phyloP scores from a whole-genome alignment of 1,140 invertebrate genomes.

The Elymnias hypermnestra region DNA sequence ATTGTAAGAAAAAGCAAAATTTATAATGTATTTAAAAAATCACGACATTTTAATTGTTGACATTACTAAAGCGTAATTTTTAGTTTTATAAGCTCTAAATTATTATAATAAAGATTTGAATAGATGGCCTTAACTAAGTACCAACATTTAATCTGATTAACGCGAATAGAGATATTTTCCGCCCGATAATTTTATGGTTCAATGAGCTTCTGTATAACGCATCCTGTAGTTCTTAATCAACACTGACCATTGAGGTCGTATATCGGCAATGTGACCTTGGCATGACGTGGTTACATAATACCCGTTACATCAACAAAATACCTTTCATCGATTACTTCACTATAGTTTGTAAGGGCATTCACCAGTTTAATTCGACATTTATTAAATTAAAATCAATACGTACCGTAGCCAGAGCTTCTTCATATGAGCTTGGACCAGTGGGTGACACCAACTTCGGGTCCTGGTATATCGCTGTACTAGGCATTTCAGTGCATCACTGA shows the following conservation, averaged over 20 bases:
- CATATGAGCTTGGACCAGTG: constrained; percentile 39
- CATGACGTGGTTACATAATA: constrained; percentile 3
- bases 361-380: neutral
- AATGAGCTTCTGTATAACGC: constrained; percentile 5
- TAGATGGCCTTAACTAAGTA: too few relatives aligned
- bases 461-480: constrained; percentile 45
- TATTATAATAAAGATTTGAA: too few relatives aligned
- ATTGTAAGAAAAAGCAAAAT: too few relatives aligned
- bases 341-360: too few relatives aligned
- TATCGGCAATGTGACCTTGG: constrained; percentile 14
- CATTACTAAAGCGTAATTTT: too few relatives aligned
- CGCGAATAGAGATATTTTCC: neutral
- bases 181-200: constrained; percentile 9
- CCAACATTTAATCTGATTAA: neutral
- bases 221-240: constrained; percentile 18
- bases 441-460: constrained; percentile 52
- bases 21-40: too few relatives aligned
- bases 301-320: too few relatives aligned
- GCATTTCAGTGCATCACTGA: constrained; percentile 60
- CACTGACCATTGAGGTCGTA: constrained; percentile 20
- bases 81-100: too few relatives aligned
- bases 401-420: constrained; percentile 55
- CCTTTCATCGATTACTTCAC: too few relatives aligned
- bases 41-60: too few relatives aligned
- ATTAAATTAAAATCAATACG: constrained; percentile 13